Conservation (phyloP, 2,113 vertebrate genomes). For the Regulus satrapa region DNA sequence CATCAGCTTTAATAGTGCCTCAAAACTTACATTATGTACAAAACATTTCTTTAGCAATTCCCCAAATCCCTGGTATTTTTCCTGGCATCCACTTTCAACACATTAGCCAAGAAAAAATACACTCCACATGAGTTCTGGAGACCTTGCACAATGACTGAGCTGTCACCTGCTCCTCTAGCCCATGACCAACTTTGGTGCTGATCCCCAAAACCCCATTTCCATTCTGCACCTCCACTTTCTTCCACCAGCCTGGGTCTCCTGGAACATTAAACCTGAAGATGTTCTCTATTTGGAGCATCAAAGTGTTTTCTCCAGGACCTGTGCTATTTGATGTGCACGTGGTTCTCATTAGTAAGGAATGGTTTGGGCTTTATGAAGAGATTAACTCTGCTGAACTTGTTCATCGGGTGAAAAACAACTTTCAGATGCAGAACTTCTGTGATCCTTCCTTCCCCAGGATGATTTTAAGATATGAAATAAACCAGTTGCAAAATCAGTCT, state of each 20-base stretch:
- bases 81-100: background rate
- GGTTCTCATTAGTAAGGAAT: slow-evolving; percentile 25
- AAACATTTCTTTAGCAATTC: background rate
- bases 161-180: background rate
- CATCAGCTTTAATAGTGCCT: background rate
- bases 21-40: background rate
- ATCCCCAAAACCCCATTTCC: background rate
- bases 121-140: background rate
- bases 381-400: slow-evolving; percentile 41
- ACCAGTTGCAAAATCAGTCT: slow-evolving; percentile 43
- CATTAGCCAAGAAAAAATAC: background rate
- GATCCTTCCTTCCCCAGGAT: slow-evolving; percentile 7
- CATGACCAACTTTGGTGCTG: fast-evolving
- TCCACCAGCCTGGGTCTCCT: background rate
- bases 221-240: background rate
- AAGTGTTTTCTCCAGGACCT: background rate
- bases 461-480: slow-evolving; percentile 59
- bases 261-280: background rate
- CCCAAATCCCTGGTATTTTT: background rate
- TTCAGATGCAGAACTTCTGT: slow-evolving; percentile 42
- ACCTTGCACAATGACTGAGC: fast-evolving
- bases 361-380: background rate
- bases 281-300: background rate
- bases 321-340: slow-evolving; percentile 15
- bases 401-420: slow-evolving; percentile 39